Percentiles rank a stretch among this genome's conserved stretches.
Conservation (phyloP, 2,888 invertebrate genomes). For the Laothoe populi region DNA sequence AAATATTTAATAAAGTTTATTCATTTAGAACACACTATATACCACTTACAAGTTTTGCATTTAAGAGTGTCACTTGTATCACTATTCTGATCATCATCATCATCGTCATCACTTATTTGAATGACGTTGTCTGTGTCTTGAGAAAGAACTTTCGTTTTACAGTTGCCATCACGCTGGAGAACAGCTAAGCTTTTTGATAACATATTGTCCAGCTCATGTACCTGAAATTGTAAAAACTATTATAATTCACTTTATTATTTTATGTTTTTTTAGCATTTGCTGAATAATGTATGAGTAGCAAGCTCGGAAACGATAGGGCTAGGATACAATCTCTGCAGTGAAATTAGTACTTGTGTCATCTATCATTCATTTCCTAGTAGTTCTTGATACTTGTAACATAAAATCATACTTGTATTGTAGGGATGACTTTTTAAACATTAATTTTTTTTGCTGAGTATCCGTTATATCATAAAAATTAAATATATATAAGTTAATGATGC, state of each 20-base stretch:
- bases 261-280: neutral
- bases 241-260: neutral
- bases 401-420: too few relatives aligned
- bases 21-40: slow-evolving; percentile 6
- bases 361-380: too few relatives aligned
- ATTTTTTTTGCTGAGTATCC: too few relatives aligned
- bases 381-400: too few relatives aligned
- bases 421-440: too few relatives aligned
- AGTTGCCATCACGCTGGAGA: slow-evolving; percentile 89
- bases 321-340: too few relatives aligned
- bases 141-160: slow-evolving; percentile 56
- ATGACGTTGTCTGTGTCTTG: slow-evolving; percentile 66
- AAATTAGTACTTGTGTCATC: too few relatives aligned
- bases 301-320: too few relatives aligned
- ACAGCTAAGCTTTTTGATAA: slow-evolving; percentile 84
- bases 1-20: neutral
- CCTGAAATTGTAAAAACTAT: slow-evolving; percentile 60
- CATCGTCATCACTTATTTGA: slow-evolving; percentile 82
- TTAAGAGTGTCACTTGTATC: slow-evolving; percentile 52
- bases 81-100: slow-evolving; percentile 51
- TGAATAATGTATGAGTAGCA: too few relatives aligned
- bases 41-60: slow-evolving; percentile 77
- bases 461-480: too few relatives aligned
- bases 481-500: neutral
- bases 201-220: slow-evolving; percentile 85